Evolutionary conservation across 2,113 vertebrate species (phyloP).

Genomic region (Paralichthys olivaceus): DNA sequence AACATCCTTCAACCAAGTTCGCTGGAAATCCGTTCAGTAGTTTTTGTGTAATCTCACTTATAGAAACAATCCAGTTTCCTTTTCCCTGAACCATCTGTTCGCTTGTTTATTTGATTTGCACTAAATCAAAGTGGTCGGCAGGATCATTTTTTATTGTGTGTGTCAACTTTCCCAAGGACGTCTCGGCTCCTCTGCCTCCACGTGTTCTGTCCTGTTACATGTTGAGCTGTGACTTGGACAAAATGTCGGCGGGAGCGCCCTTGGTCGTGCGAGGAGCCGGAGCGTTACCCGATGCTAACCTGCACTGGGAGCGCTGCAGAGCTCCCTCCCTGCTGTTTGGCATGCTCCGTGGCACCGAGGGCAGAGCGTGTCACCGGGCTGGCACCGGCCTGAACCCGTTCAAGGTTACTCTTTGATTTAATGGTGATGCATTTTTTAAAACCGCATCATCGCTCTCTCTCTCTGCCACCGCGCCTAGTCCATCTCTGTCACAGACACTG

Average conservation of each 20-base stretch:
- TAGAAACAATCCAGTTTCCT: not conserved
- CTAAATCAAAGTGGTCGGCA: conserved; percentile 16
- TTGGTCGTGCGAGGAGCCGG: conserved; percentile 45
- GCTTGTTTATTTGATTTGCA: conserved; percentile 13
- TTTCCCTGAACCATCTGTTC: conserved; percentile 19
- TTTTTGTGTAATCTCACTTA: too few species aligned
- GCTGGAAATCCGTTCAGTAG: too few species aligned
- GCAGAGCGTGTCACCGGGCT: conserved; percentile 61
- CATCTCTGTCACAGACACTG: conserved; percentile 76
- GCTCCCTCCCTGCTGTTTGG: conserved; percentile 48
- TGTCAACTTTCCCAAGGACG: conserved; percentile 36
- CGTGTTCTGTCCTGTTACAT: conserved; percentile 1
- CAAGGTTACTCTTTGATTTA: conserved; percentile 80
- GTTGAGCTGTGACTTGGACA: conserved; percentile 32
- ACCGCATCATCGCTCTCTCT: conserved; percentile 69
- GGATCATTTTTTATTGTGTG: conserved; percentile 6
- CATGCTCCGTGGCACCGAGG: conserved; percentile 58
- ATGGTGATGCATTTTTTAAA: conserved; percentile 77
- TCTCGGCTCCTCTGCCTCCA: not conserved
- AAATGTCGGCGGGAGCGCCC: conserved; percentile 29
- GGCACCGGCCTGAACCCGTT: conserved; percentile 63
- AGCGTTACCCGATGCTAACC: conserved; percentile 18
- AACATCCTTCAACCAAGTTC: too few species aligned
- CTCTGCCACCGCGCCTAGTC: conserved; percentile 59
- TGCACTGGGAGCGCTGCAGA: conserved; percentile 15